Percentiles rank a stretch among this genome's conserved stretches.
phyloP scores from a whole-genome alignment of 2,797 vertebrate genomes.

The Alosa sapidissima region DNA sequence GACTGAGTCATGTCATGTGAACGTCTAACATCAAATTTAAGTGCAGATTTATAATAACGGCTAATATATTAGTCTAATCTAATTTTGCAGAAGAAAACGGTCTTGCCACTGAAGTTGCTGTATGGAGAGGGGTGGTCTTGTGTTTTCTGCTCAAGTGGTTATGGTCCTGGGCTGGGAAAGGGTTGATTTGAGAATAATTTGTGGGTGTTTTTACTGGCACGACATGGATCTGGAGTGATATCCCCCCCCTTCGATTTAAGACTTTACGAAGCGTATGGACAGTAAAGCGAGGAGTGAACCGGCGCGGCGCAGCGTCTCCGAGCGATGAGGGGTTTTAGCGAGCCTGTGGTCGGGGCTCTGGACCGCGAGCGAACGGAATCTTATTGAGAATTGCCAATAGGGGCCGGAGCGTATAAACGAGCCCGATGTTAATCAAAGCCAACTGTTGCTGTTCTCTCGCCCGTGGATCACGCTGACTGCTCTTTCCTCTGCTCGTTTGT shows the following conservation, averaged over 20 bases:
- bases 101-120: background rate
- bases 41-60: too few species aligned
- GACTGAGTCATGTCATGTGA: too few species aligned
- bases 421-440: background rate
- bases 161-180: background rate
- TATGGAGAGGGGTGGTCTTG: background rate
- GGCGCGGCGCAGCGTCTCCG: background rate
- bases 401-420: background rate
- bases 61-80: background rate
- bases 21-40: too few species aligned
- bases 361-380: constrained; percentile 10
- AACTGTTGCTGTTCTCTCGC: constrained; percentile 15
- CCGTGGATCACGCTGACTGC: background rate
- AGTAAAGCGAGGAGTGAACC: background rate
- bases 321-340: background rate
- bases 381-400: background rate
- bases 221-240: background rate
- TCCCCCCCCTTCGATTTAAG: background rate
- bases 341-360: background rate
- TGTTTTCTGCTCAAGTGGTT: background rate
- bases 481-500: background rate
- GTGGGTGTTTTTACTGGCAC: background rate
- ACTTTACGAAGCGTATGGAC: background rate
- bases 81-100: background rate
- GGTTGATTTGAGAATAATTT: constrained; percentile 1